Conservation (phyloP, 2,113 vertebrate genomes). For the Leptosomus discolor region DNA sequence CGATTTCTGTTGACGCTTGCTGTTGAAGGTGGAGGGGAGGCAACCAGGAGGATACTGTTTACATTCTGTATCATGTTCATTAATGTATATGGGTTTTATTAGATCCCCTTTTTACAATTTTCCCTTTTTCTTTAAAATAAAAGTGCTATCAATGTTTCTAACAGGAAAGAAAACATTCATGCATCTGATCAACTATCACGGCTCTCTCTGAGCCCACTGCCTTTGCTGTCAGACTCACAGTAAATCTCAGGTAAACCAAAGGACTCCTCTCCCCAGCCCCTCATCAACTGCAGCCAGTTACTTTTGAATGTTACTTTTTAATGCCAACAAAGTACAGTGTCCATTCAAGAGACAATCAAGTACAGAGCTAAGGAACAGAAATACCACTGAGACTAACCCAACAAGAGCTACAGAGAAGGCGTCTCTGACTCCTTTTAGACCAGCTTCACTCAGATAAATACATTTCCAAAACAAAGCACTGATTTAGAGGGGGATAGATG, state of each 20-base stretch:
- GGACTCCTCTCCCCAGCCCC: not conserved
- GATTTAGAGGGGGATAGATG: not conserved
- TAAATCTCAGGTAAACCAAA: not conserved
- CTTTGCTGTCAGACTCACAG: not conserved
- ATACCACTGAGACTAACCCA: not conserved
- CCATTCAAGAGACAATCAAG: not conserved
- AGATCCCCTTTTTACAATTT: not conserved
- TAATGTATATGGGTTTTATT: not conserved
- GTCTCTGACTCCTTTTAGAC: not conserved
- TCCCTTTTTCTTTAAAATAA: not conserved
- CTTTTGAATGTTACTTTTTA: not conserved
- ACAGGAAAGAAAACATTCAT: not conserved
- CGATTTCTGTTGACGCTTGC: not conserved
- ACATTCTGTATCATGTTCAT: not conserved
- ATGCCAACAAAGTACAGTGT: not conserved
- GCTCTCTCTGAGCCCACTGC: not conserved
- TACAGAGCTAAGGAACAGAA: not conserved
- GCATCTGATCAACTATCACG: accelerated
- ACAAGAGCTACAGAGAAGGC: not conserved
- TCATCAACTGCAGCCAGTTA: not conserved
- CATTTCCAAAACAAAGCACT: not conserved
- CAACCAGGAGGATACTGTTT: not conserved
- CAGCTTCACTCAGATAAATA: not conserved
- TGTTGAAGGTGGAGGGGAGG: not conserved
- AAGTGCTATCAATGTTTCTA: not conserved